Evolutionary conservation across 2,888 invertebrate species (phyloP), one percentile per base, ranked within the genome.

Genomic region (Syritta pipiens): DNA sequence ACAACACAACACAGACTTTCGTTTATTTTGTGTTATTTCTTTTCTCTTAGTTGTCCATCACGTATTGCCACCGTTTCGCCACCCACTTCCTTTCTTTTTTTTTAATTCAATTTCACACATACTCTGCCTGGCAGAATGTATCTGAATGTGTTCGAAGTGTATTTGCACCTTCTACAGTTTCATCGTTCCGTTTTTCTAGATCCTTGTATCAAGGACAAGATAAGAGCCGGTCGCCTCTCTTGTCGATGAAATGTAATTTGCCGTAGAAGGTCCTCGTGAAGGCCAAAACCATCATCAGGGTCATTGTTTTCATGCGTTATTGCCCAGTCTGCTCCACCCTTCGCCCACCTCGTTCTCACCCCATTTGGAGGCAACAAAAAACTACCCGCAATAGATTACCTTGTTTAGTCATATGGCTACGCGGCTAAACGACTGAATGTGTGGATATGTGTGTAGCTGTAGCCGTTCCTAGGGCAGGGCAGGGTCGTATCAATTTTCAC

Each of bases 401-500:
- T 51, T 63, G 69, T 76, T 62, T 42, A 62, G 48, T 60, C 62
- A 69, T 75, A 53, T 48, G 48, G 55, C 53, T 48, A 55, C 32
- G 60, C 26, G 17, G 48, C 37, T 9, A 37, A 37, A 46, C 26
- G 17, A 37, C 37, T 9, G 19, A 37, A 26, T 20, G 44, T 37
- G 37, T 0, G 22, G 0, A 17, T 17, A 28, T 28, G 14, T 30
- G 10, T 42, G 22, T 3, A 19, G 5, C 28, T 6, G 12, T 30
- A n/a, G 19, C 19, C 32, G 30, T 60, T 40, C 53, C 24, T 37
- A 37, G 51, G 44, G 51, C 68, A 51, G 22, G 24, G 32, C 40
- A 65, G 51, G 62, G 62, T 69, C 62, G 57, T 19, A 63, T 76
- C 75, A 69, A 62, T 55, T 69, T 76, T 62, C 69, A 55, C 49